Conservation (phyloP, 2,888 invertebrate species). For the Cephus rjabovi region DNA sequence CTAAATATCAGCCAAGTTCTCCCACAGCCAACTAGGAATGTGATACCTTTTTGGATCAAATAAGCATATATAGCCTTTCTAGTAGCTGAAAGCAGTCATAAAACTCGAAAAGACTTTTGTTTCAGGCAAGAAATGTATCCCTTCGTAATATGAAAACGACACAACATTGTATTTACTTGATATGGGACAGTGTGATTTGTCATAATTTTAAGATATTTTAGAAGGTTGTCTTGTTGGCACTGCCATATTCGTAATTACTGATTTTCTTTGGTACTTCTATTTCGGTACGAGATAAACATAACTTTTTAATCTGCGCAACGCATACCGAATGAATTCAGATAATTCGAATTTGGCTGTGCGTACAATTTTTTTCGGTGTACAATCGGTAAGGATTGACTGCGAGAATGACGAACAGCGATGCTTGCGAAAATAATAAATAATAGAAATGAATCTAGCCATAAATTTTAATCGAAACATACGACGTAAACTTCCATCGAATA, state of each 20-base stretch:
- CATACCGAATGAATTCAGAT: neutral
- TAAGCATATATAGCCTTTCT: slow-evolving; percentile 45
- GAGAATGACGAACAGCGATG: neutral
- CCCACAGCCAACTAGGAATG: slow-evolving; percentile 56
- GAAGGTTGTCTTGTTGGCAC: neutral
- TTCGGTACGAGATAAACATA: neutral
- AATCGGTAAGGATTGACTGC: neutral
- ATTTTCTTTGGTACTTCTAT: slow-evolving; percentile 4
- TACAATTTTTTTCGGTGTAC: slow-evolving; percentile 18
- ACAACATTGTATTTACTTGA: slow-evolving; percentile 19
- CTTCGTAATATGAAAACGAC: slow-evolving; percentile 19
- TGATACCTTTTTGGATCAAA: slow-evolving; percentile 53
- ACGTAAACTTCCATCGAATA: neutral
- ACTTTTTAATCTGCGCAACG: neutral
- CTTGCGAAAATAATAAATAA: neutral
- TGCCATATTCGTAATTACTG: slow-evolving; percentile 1
- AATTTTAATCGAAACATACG: neutral
- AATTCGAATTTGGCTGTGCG: slow-evolving; percentile 16
- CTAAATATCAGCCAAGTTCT: slow-evolving; percentile 50
- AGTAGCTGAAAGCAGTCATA: slow-evolving; percentile 32
- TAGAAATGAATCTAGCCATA: neutral
- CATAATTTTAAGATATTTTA: slow-evolving; percentile 7
- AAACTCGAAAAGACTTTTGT: slow-evolving; percentile 23
- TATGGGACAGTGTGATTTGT: slow-evolving; percentile 13
- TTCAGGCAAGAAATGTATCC: slow-evolving; percentile 10